Evolutionary conservation across 2,888 invertebrate species (phyloP), one percentile per base, ranked within the genome.

Genomic region (Yponomeuta plumbellus): DNA sequence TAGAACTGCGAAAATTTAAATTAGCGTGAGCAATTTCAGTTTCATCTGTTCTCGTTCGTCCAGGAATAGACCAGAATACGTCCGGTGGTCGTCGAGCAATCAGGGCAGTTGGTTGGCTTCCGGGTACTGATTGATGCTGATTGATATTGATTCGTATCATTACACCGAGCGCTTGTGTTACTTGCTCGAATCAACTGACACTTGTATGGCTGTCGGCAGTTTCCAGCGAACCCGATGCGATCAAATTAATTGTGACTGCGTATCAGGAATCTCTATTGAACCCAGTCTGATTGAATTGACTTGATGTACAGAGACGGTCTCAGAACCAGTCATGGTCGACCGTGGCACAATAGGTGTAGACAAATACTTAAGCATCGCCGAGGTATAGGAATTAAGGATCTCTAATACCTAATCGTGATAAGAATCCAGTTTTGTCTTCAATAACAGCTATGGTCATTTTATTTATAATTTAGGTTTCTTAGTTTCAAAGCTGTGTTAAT

Each of bases 51-150:
- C 44, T 17, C 44, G 5, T 52, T 52, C 44, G 44, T 52, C 56
- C 56, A 20, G 13, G 59, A 39, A 62, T 20, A 63, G 63, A 44
- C 11, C 11, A 44, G 44, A 44, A 40, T 44, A 40, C 40, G 63
- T 63, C 63, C 61, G 61, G 44, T 40, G 63, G 74, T 71, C 68
- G 67, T 67, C 73, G 69, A 74, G 75, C 81, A 86, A 87, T 84
- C 83, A 86, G 78, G 20, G 62, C 39, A 79, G 76, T 77, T 78
- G 75, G 83, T 86, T 74, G 89, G 89, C 85, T 90, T 90, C 89
- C 85, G 85, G 83, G 82, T 79, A 75, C 76, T 84, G 86, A 88
- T 88, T 88, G 84, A 77, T 70, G 72, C 76, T 85, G 88, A 88
- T 89, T 89, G 85, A 78, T 83, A 83, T 81, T 81, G 85, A 84